These are phyloP conservation scores for Eledone cirrhosa DNA, from an alignment of 2,888 invertebrate species.

Conservation along the genomic window DNA sequence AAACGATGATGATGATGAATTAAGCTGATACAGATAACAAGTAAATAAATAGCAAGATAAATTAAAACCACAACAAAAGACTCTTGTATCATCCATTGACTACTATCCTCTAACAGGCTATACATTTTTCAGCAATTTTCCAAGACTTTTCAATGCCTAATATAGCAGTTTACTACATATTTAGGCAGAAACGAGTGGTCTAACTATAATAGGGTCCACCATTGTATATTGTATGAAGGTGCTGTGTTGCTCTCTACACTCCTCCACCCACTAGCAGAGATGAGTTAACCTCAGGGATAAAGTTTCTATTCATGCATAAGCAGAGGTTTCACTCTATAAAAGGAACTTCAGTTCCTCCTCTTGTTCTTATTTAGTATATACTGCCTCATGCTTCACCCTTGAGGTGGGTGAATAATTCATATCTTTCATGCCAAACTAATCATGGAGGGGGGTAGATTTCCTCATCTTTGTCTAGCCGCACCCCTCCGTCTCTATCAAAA, in stretches of 20 bases:
- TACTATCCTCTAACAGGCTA: neutral
- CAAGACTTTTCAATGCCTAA: neutral
- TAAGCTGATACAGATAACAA: too few species aligned
- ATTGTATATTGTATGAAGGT: neutral
- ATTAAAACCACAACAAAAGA: too few species aligned
- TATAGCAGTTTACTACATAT: neutral
- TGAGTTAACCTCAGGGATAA: neutral
- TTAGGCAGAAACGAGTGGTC: neutral
- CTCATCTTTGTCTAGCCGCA: neutral
- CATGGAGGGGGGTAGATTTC: neutral
- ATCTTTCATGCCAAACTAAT: conserved; percentile 5
- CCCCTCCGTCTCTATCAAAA: too few species aligned
- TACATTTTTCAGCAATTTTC: neutral
- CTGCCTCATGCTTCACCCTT: neutral
- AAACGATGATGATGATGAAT: too few species aligned
- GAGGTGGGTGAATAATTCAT: conserved; percentile 14
- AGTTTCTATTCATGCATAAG: neutral
- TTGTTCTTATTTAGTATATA: neutral
- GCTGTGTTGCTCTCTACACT: neutral
- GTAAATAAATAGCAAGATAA: too few species aligned
- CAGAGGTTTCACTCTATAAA: neutral
- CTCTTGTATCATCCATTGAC: too few species aligned
- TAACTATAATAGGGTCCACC: conserved; percentile 3
- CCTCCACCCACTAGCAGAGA: neutral
- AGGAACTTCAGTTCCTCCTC: neutral